These are phyloP conservation scores for Bettongia penicillata DNA, from an alignment of 2,113 vertebrate species.

Conservation along the genomic window DNA sequence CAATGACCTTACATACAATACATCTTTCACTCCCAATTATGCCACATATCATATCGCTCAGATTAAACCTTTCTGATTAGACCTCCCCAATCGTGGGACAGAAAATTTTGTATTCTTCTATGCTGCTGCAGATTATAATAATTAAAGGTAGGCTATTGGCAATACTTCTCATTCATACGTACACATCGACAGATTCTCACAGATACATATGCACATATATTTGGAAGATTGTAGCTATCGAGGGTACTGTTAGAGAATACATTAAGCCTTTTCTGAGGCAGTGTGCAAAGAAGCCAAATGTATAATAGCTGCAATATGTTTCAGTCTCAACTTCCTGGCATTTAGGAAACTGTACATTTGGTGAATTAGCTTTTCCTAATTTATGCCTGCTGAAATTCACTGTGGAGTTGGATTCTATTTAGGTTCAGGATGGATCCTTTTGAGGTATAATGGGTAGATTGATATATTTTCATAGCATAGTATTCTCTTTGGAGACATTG, in stretches of 20 bases:
- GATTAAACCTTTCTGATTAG: constrained; percentile 12
- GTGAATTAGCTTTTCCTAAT: constrained; percentile 35
- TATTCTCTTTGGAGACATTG: constrained; percentile 35
- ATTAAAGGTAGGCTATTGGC: constrained; percentile 2
- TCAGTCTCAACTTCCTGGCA: constrained; percentile 23
- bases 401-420: constrained; percentile 25
- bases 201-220: neutral
- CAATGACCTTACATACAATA: neutral
- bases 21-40: neutral
- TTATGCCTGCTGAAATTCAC: constrained; percentile 37
- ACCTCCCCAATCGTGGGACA: neutral
- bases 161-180: neutral
- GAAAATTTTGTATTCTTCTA: constrained; percentile 21
- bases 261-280: constrained; percentile 13
- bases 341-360: constrained; percentile 35
- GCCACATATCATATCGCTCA: constrained; percentile 32
- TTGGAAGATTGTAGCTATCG: neutral
- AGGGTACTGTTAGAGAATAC: neutral
- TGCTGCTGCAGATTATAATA: neutral
- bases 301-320: constrained; percentile 15
- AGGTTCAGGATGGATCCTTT: neutral
- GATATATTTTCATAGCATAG: neutral
- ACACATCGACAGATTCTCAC: neutral
- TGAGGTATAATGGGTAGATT: constrained; percentile 1
- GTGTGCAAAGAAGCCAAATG: neutral